Percentiles rank a stretch among this genome's conserved stretches.
These are phyloP conservation scores for Indicator maculatus DNA, from an alignment of 2,113 vertebrate species.

Conservation along the genomic window DNA sequence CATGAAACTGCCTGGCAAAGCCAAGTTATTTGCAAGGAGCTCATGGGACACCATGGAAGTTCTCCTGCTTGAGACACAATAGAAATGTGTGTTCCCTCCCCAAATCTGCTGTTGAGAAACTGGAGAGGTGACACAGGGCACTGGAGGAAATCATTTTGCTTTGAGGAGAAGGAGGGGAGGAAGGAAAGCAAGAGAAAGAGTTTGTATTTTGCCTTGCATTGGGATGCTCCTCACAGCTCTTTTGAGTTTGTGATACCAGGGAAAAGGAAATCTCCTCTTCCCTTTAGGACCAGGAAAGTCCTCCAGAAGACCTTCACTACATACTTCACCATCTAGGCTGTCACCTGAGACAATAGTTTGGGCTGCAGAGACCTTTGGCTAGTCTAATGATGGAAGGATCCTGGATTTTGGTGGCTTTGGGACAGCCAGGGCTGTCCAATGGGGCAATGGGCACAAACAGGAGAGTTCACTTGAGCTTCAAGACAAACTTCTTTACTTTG, in stretches of 20 bases:
- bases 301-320: not conserved
- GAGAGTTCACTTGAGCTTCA: no score
- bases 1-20: not conserved
- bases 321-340: not conserved
- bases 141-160: not conserved
- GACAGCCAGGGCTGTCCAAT: rapidly evolving
- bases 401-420: not conserved
- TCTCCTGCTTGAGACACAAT: not conserved
- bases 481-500: no score
- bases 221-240: not conserved
- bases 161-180: not conserved
- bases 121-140: not conserved
- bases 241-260: not conserved
- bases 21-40: not conserved
- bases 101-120: not conserved
- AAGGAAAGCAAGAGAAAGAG: not conserved
- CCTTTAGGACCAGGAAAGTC: not conserved
- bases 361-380: not conserved
- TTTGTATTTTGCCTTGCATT: not conserved
- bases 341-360: not conserved
- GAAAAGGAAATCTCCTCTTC: not conserved
- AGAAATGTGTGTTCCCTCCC: not conserved
- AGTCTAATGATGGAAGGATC: not conserved
- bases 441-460: no score
- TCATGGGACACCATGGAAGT: not conserved